A percentile compares a stretch with the other conserved stretches of the same genome.
Conservation (phyloP, 1,140 invertebrate genomes). For the Penaeus japonicus region DNA sequence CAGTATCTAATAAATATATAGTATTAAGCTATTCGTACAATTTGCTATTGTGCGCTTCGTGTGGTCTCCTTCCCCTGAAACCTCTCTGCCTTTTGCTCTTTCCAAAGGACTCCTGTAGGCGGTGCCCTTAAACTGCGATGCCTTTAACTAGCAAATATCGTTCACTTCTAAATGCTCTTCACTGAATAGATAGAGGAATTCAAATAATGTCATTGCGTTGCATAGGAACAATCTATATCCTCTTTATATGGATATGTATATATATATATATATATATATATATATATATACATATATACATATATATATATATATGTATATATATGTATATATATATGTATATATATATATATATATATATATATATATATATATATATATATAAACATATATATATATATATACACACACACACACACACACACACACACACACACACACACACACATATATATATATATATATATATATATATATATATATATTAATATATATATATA, state of each 20-base stretch:
- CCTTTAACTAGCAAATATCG: no score
- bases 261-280: conserved; percentile 4
- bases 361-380: neutral
- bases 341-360: neutral
- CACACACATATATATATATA: neutral
- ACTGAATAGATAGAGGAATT: no score
- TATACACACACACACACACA: neutral
- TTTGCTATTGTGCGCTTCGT: no score
- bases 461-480: neutral
- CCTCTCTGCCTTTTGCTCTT: no score
- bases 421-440: neutral
- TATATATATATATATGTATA: neutral
- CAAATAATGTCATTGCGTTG: no score
- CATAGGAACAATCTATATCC: no score
- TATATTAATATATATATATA: neutral
- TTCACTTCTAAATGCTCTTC: no score
- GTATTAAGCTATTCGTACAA: no score
- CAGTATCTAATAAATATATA: no score
- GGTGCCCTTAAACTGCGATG: no score
- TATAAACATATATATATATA: neutral
- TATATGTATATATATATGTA: neutral
- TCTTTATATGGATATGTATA: neutral
- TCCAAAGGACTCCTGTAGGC: no score
- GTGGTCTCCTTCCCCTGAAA: no score
- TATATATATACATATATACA: conserved; percentile 2